These are phyloP conservation scores for Polylopha cassiicola DNA, from an alignment of 2,888 invertebrate species.

Conservation along the genomic window DNA sequence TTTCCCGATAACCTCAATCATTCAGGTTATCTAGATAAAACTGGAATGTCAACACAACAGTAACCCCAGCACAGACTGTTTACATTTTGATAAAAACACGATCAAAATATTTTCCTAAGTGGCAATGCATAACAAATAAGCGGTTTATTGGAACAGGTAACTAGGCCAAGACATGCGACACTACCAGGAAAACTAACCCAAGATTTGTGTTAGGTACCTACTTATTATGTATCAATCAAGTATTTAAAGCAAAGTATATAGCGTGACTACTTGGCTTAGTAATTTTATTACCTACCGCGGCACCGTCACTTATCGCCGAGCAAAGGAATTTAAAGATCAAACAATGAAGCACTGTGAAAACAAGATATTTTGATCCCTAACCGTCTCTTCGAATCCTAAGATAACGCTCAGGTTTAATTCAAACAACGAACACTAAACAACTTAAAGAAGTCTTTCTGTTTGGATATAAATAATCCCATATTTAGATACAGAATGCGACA, in stretches of 20 bases:
- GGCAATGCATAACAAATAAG: no score
- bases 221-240: no score
- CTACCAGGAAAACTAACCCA: no score
- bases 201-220: no score
- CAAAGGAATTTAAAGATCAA: constrained; percentile 60
- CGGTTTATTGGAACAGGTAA: no score
- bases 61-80: constrained; percentile 9
- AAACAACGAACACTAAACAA: no score
- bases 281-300: constrained; percentile 24
- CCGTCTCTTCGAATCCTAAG: constrained; percentile 32
- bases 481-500: no score
- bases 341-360: constrained; percentile 53
- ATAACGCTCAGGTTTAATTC: constrained; percentile 36
- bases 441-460: no score
- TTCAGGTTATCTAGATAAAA: constrained; percentile 17
- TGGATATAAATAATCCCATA: no score
- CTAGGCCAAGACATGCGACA: no score
- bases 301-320: constrained; percentile 45
- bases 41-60: constrained; percentile 22
- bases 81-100: constrained; percentile 8
- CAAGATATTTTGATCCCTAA: constrained; percentile 48
- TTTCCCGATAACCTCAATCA: constrained; percentile 27
- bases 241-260: constrained; percentile 6
- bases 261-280: constrained; percentile 6
- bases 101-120: neutral